These are phyloP conservation scores for Rhea americana DNA, from an alignment of 2,113 vertebrate species.

Conservation along the genomic window DNA sequence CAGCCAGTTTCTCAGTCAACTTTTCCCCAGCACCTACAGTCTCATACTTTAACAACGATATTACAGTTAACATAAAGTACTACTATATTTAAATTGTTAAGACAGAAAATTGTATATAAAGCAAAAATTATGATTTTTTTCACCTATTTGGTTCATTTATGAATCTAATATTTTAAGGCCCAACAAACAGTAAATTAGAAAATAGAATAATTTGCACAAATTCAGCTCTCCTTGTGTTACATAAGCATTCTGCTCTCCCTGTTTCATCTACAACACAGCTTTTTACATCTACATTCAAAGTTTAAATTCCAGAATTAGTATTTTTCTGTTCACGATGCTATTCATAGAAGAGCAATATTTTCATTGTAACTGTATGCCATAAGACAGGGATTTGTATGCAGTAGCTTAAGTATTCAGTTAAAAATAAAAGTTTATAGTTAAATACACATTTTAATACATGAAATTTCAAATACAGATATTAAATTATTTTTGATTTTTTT, in stretches of 20 bases:
- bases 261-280: background rate
- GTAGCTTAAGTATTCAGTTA: background rate
- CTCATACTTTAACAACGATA: background rate
- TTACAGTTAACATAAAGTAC: background rate
- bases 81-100: too few relatives aligned
- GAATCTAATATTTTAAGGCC: background rate
- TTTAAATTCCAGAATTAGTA: background rate
- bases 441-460: background rate
- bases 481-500: too few relatives aligned
- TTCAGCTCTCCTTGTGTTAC: background rate
- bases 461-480: background rate
- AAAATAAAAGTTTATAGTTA: background rate
- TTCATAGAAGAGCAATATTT: background rate
- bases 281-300: conserved; percentile 22
- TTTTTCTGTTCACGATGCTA: background rate
- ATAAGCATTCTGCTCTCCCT: conserved; percentile 19
- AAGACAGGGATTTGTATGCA: background rate
- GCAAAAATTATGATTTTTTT: background rate
- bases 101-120: background rate
- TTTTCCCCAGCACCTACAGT: background rate
- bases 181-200: background rate
- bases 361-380: background rate
- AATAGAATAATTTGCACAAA: background rate
- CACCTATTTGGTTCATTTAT: background rate
- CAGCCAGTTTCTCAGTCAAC: background rate